Conservation (phyloP, 1,140 invertebrate species). For the fruit fly (Drosophila melanogaster) region DNA sequence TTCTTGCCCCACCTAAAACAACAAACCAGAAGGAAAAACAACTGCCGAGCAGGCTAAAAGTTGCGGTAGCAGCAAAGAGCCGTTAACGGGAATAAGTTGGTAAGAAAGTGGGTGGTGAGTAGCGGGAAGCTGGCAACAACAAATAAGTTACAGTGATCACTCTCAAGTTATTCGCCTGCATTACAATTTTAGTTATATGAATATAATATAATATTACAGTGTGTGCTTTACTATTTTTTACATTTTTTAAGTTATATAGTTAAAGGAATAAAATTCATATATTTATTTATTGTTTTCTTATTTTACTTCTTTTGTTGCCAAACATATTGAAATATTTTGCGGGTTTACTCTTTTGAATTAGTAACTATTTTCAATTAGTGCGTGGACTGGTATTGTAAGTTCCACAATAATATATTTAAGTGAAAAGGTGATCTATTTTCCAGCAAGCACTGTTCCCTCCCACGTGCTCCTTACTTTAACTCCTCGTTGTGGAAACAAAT, state of each 20-base stretch:
- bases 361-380: no score
- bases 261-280: neutral
- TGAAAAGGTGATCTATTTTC: no score
- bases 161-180: neutral
- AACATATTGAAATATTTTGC: no score
- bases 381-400: no score
- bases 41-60: slow-evolving; percentile 42
- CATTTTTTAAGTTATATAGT: no score
- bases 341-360: no score
- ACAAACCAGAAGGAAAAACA: slow-evolving; percentile 42
- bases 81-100: slow-evolving; percentile 75
- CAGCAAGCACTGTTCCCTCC: neutral
- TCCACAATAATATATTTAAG: no score
- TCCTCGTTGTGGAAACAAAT: slow-evolving; percentile 68
- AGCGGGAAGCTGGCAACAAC: slow-evolving; percentile 13
- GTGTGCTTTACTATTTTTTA: no score
- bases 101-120: slow-evolving; percentile 45
- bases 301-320: no score
- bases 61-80: slow-evolving; percentile 67
- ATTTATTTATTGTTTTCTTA: neutral
- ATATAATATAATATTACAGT: no score
- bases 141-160: slow-evolving; percentile 9
- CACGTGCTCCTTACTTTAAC: neutral
- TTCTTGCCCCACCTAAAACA: slow-evolving; percentile 63
- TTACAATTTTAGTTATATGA: no score